A percentile compares a stretch with the other conserved stretches of the same genome.
These are phyloP conservation scores for human DNA, from an alignment of 2,113 vertebrate species.

Conservation along the genomic window DNA sequence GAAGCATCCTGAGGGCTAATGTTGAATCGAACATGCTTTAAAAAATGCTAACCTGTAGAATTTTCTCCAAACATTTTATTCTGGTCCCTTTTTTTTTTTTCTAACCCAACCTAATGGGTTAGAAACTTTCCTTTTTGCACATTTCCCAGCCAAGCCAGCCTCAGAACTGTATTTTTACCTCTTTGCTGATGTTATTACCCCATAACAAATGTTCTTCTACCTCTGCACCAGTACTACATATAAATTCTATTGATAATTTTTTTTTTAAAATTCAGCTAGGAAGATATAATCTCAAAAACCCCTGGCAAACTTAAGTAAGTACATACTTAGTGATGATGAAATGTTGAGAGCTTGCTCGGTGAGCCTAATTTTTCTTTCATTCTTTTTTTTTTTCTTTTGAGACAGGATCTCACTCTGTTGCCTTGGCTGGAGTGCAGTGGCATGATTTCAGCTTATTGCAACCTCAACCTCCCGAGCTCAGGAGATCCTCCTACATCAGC, in stretches of 20 bases:
- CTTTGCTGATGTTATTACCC: not conserved
- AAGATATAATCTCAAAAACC: not conserved
- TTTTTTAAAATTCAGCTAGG: not conserved
- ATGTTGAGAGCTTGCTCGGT: not conserved
- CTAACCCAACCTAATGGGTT: not conserved
- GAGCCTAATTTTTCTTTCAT: not conserved
- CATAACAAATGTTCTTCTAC: not conserved
- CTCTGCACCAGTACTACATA: not conserved
- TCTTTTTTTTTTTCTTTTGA: no score
- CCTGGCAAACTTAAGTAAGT: not conserved
- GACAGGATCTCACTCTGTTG: no score
- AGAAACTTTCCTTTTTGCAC: not conserved
- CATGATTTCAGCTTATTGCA: no score
- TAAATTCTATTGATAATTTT: not conserved
- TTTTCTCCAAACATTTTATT: not conserved
- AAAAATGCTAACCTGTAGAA: not conserved
- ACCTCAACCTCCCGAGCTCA: no score
- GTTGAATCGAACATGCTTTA: not conserved
- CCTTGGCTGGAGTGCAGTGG: no score
- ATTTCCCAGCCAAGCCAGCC: not conserved
- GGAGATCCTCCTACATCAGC: no score
- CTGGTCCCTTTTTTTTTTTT: not conserved
- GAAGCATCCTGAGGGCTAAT: not conserved
- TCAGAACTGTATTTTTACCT: not conserved
- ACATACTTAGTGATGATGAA: not conserved